Evolutionary conservation across 2,797 vertebrate species (phyloP), one percentile per base, ranked within the genome.

Genomic region (Xenops minutus): DNA sequence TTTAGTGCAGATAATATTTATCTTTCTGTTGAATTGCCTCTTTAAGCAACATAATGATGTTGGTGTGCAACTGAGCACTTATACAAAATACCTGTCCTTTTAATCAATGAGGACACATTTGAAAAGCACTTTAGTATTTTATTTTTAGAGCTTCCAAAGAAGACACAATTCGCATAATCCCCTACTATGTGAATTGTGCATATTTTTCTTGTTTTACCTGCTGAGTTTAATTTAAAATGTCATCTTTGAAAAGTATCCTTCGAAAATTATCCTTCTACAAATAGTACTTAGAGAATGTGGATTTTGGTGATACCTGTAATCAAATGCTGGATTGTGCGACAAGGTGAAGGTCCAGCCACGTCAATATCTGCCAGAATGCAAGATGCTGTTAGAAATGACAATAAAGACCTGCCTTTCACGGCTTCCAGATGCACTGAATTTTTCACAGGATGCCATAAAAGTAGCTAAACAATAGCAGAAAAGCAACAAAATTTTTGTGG

Each of bases 41-140:
- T 66, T 72, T 67, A 79, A 88, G 88, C 82, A 92, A 48, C 71
- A 64, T 63, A 51, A 80, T 72, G 30, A 86, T 89, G 77, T 55
- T 93, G 91, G 54, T 52, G 48, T 93, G 71, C 32, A 92, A 16
- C 21, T 86, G 46, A 88, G 81, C 4, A 20, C 66, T 89, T 87
- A 7, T 90, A 24, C 55, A 73, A 83, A 91, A 81, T 75, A 48
- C 2, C 2, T 62, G 72, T 88, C 91, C 88, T 92, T 88, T 73
- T 73, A 75, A 73, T 92, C 21, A 27, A 2, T 23, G 52, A 81
- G 86, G 84, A 74, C 74, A 58, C 13, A 32, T 89, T 72, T 81
- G 77, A 80, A 89, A 97, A 95, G 89, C 92, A 95, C 95, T 97
- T 96, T 85, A 94, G 51, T 69, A 24, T 51, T 55, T 79, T 46